These are phyloP conservation scores for Atherinosoma microstoma DNA, from an alignment of 2,797 vertebrate genomes.

Conservation along the genomic window DNA sequence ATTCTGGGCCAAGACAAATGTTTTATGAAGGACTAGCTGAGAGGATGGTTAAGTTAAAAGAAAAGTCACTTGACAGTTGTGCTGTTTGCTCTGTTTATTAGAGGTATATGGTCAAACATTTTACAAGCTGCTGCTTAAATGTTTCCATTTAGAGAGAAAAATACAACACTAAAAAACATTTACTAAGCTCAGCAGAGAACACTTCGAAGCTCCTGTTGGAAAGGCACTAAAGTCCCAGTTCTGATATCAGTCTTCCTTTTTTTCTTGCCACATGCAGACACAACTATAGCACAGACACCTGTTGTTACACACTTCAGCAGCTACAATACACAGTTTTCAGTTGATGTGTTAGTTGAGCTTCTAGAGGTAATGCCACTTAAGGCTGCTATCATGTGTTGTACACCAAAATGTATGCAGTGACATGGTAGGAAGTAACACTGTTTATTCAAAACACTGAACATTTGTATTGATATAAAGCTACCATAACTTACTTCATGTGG, in stretches of 20 bases:
- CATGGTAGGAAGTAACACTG: slow-evolving; percentile 59
- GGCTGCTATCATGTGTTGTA: slow-evolving; percentile 65
- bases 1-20: slow-evolving; percentile 1
- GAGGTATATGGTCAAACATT: slow-evolving; percentile 84
- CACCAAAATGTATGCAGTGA: slow-evolving; percentile 63
- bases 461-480: slow-evolving; percentile 68
- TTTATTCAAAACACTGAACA: slow-evolving; percentile 69
- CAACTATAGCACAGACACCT: slow-evolving; percentile 69
- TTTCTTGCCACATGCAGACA: slow-evolving; percentile 75
- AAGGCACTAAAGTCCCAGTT: slow-evolving; percentile 76
- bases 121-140: slow-evolving; percentile 81
- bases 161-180: slow-evolving; percentile 77
- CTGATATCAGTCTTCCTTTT: slow-evolving; percentile 50
- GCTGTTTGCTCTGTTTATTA: slow-evolving; percentile 83
- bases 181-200: slow-evolving; percentile 73
- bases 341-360: slow-evolving; percentile 75
- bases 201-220: slow-evolving; percentile 67
- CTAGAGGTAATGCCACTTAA: slow-evolving; percentile 57
- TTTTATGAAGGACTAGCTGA: not conserved
- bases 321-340: slow-evolving; percentile 70
- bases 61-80: slow-evolving; percentile 50
- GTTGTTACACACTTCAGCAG: slow-evolving; percentile 78
- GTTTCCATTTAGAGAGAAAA: slow-evolving; percentile 75
- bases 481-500: slow-evolving; percentile 68
- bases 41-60: slow-evolving; percentile 9